Evolutionary conservation across 2,888 invertebrate species (phyloP).

Genomic region (Anoplius nigerrimus): DNA sequence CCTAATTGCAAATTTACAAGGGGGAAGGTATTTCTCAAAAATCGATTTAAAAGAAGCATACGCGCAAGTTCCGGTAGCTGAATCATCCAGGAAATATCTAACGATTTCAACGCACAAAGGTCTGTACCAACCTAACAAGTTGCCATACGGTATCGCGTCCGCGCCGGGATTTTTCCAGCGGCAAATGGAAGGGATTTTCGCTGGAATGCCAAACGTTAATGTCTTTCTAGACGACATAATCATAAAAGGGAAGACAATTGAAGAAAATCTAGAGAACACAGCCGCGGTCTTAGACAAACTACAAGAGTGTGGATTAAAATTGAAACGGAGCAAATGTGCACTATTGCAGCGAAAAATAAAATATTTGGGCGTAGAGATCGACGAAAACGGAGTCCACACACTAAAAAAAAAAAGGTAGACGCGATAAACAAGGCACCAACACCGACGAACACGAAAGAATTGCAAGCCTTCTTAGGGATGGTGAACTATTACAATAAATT

Average conservation of each 20-base stretch:
- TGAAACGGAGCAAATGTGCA: not conserved
- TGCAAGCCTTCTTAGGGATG: no score
- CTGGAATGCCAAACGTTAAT: not conserved
- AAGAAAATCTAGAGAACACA: not conserved
- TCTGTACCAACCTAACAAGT: not conserved
- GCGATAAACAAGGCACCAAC: not conserved
- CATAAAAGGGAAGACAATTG: slow-evolving; percentile 2
- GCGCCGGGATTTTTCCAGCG: slow-evolving; percentile 3
- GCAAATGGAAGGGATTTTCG: not conserved
- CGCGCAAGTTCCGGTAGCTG: not conserved
- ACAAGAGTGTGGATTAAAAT: not conserved
- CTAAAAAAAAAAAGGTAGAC: not conserved
- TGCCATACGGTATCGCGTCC: not conserved
- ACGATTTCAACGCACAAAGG: slow-evolving; percentile 2
- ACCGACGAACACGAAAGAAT: no score
- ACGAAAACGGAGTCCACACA: not conserved
- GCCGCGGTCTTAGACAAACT: not conserved
- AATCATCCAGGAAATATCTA: not conserved
- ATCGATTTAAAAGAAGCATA: slow-evolving; percentile 1
- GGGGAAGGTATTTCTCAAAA: not conserved
- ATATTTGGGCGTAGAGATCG: not conserved
- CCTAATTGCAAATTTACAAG: not conserved
- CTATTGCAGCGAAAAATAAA: not conserved
- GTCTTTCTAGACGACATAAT: no score
- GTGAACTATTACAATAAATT: not conserved